Evolutionary conservation across 2,797 vertebrate species (phyloP).

Genomic region (Coregonus sp.): DNA sequence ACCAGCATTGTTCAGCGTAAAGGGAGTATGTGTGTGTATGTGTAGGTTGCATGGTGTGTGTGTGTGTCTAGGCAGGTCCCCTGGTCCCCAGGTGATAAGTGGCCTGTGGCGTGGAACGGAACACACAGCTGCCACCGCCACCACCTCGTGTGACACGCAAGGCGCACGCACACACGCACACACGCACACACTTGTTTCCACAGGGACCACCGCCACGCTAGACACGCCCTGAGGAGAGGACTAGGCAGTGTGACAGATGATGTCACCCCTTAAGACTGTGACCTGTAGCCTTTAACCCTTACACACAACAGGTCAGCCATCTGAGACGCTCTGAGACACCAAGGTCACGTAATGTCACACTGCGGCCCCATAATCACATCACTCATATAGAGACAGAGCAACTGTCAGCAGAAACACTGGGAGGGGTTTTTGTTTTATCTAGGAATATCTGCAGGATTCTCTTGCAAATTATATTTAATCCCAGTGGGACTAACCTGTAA

Average conservation of each 20-base stretch:
- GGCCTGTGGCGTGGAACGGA: slow-evolving; percentile 57
- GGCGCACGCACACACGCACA: slow-evolving; percentile 17
- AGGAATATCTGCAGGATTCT: background rate
- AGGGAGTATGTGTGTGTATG: slow-evolving; percentile 29
- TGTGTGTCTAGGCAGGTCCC: background rate
- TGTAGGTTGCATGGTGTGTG: slow-evolving; percentile 6
- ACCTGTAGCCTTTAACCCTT: slow-evolving; percentile 38
- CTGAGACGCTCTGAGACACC: background rate
- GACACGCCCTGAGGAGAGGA: slow-evolving; percentile 49
- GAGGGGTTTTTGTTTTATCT: background rate
- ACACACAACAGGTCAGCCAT: slow-evolving; percentile 47
- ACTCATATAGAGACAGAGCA: background rate
- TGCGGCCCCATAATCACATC: background rate
- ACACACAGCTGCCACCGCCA: slow-evolving; percentile 65
- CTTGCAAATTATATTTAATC: too few species aligned
- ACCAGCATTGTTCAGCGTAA: slow-evolving; percentile 5
- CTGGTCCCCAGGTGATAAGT: slow-evolving; percentile 75
- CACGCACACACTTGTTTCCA: slow-evolving; percentile 54
- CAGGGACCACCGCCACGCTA: slow-evolving; percentile 49
- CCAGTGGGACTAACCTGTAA: background rate
- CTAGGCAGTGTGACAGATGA: slow-evolving; percentile 11
- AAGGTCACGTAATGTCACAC: background rate
- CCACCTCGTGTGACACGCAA: slow-evolving; percentile 69
- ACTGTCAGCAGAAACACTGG: background rate
- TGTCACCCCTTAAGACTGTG: background rate